phyloP scores from a whole-genome alignment of 2,113 vertebrate genomes.

The Gorsachius goisagi region DNA sequence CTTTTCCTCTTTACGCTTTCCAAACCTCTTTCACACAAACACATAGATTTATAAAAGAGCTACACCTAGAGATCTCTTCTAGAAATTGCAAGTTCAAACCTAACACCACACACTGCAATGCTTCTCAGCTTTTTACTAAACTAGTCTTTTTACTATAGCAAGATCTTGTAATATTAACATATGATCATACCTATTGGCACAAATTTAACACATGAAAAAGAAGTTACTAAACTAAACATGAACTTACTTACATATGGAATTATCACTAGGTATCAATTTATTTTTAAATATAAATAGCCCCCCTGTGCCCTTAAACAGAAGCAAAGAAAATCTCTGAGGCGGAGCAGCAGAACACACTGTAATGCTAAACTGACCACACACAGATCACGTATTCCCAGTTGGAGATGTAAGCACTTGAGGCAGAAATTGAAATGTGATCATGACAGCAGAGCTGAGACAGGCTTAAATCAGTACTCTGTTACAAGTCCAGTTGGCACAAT shows the following conservation, averaged over 20 bases:
- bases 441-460: background rate
- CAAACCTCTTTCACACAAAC: background rate
- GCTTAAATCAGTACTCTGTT: background rate
- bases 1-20: background rate
- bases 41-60: background rate
- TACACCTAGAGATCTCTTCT: constrained; percentile 18
- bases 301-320: background rate
- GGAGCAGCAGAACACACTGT: background rate
- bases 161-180: background rate
- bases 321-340: background rate
- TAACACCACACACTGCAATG: background rate
- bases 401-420: background rate
- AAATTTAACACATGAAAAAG: background rate
- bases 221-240: background rate
- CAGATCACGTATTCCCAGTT: background rate
- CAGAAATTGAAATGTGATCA: background rate
- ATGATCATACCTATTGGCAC: background rate
- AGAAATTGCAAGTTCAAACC: background rate
- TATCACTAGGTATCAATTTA: background rate
- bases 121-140: background rate
- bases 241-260: background rate
- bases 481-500: background rate
- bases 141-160: background rate
- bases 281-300: background rate
- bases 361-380: background rate